A percentile compares a stretch with the other conserved stretches of the same genome.
These are phyloP conservation scores for Sebastes elongatus DNA, from an alignment of 2,797 vertebrate species.

Conservation along the genomic window DNA sequence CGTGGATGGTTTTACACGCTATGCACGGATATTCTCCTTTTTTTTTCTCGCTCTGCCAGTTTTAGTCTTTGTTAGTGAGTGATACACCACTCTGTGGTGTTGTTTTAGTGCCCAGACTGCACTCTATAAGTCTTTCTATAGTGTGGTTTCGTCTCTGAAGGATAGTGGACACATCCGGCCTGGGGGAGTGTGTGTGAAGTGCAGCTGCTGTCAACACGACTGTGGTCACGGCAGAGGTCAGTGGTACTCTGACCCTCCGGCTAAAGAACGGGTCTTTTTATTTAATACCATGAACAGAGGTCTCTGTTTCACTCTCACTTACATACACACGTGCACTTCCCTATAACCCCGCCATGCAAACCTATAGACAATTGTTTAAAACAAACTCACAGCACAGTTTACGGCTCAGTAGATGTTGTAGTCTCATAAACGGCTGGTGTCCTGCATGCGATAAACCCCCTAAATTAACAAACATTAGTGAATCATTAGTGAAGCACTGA, in stretches of 20 bases:
- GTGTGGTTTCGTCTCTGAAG: constrained; percentile 54
- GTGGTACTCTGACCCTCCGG: constrained; percentile 34
- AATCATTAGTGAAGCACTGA: constrained; percentile 14
- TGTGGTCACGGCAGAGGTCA: constrained; percentile 71
- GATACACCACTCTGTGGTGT: constrained; percentile 23
- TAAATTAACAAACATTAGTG: constrained; percentile 7
- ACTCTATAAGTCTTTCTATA: constrained; percentile 39
- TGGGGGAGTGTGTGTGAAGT: constrained; percentile 65
- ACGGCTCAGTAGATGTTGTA: background rate
- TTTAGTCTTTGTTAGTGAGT: constrained; percentile 22
- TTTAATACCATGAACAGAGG: constrained; percentile 43
- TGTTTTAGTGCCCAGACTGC: constrained; percentile 22
- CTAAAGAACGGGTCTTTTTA: constrained; percentile 34
- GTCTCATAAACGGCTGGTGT: background rate
- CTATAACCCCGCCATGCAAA: background rate
- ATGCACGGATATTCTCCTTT: background rate
- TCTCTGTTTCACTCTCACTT: constrained; percentile 41
- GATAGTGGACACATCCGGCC: constrained; percentile 63
- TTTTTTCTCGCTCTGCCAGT: background rate
- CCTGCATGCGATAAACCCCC: background rate
- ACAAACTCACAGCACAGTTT: background rate
- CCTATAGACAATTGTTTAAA: background rate
- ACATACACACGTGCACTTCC: background rate
- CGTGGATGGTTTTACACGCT: background rate
- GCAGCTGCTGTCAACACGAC: constrained; percentile 71